A percentile compares a stretch with the other conserved stretches of the same genome.
These are phyloP conservation scores for Chalcis sispes DNA, from an alignment of 2,888 invertebrate genomes.

Conservation along the genomic window DNA sequence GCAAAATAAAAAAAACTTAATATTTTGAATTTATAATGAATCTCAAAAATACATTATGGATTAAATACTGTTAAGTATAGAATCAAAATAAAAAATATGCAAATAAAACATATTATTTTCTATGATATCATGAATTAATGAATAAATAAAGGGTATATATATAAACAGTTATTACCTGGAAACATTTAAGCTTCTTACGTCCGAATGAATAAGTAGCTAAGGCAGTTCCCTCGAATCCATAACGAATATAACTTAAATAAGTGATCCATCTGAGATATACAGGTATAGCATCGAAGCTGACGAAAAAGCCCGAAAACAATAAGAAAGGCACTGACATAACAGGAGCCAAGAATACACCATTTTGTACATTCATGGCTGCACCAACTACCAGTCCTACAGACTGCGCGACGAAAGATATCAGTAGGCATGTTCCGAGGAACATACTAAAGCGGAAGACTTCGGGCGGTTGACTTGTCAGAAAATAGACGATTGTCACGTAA, in stretches of 20 bases:
- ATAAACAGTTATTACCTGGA: slow-evolving; percentile 78
- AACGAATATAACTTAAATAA: slow-evolving; percentile 95
- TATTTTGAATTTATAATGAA: neutral
- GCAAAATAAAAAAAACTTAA: neutral
- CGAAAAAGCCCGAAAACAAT: slow-evolving; percentile 97
- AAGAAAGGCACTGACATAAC: slow-evolving; percentile 98
- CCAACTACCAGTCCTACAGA: slow-evolving; percentile 96
- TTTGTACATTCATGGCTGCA: slow-evolving; percentile 96
- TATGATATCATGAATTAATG: no score
- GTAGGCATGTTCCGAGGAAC: slow-evolving; percentile 91
- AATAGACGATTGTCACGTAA: slow-evolving; percentile 95
- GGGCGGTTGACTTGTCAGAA: slow-evolving; percentile 94
- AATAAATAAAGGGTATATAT: neutral
- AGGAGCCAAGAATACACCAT: slow-evolving; percentile 96
- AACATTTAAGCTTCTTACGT: slow-evolving; percentile 88
- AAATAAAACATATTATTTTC: slow-evolving; percentile 6
- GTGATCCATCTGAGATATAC: slow-evolving; percentile 96
- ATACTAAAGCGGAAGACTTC: slow-evolving; percentile 89
- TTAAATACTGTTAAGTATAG: no score
- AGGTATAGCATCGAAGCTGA: slow-evolving; percentile 96
- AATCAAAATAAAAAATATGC: no score
- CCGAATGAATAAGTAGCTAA: slow-evolving; percentile 93
- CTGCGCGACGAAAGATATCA: slow-evolving; percentile 96
- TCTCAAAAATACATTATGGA: neutral
- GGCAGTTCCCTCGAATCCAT: slow-evolving; percentile 96